A percentile compares a stretch with the other conserved stretches of the same genome.
These are phyloP conservation scores for Ormia ochracea DNA, from an alignment of 2,888 invertebrate genomes.

Conservation along the genomic window DNA sequence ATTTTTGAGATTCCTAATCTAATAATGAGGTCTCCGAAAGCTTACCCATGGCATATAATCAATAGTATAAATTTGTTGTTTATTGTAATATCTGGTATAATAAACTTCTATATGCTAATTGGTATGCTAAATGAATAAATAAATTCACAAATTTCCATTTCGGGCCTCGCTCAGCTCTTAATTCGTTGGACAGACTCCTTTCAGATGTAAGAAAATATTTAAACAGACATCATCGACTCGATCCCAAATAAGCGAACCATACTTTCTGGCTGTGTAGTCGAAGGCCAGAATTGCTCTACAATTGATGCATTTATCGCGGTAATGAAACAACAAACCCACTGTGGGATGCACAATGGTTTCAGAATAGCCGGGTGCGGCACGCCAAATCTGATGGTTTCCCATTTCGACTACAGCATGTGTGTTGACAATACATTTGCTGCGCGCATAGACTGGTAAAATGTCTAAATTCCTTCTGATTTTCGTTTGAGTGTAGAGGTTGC, in stretches of 20 bases:
- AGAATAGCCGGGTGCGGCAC: conserved; percentile 68
- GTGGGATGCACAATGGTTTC: conserved; percentile 70
- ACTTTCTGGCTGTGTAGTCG: conserved; percentile 74
- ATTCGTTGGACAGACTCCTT: conserved; percentile 70
- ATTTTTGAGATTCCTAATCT: no score
- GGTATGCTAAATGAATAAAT: no score
- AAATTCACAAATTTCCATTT: not conserved
- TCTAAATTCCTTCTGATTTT: conserved; percentile 73
- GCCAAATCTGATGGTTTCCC: conserved; percentile 89
- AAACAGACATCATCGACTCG: conserved; percentile 73
- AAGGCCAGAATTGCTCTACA: conserved; percentile 70
- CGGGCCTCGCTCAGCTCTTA: conserved; percentile 1
- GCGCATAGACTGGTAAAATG: conserved; percentile 81
- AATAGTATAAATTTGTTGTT: no score
- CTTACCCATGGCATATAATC: no score
- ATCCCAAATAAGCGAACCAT: conserved; percentile 73
- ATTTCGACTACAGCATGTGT: conserved; percentile 90
- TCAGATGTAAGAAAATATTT: conserved; percentile 68
- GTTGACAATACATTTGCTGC: conserved; percentile 91
- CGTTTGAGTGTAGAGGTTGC: conserved; percentile 75
- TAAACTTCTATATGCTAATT: no score
- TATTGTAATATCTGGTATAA: no score
- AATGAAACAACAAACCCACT: conserved; percentile 74
- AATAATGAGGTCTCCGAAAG: no score
- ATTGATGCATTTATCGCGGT: conserved; percentile 73